Evolutionary conservation across 2,888 invertebrate species (phyloP).

Genomic region (Rotaria macrura): DNA sequence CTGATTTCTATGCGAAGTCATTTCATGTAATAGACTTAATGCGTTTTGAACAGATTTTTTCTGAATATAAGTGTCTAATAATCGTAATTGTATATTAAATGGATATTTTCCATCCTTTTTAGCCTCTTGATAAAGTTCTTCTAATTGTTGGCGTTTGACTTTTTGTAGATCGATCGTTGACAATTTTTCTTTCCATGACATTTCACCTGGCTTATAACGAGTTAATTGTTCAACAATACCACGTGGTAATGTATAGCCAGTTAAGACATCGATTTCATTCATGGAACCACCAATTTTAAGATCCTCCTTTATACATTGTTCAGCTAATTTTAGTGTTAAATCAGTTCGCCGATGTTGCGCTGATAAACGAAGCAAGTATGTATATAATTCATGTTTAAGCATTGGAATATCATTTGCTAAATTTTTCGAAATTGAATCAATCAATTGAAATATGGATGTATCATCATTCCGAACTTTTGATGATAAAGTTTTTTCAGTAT

Average conservation of each 20-base stretch:
- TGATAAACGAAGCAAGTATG: background rate
- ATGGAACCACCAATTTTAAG: background rate
- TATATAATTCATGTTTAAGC: background rate
- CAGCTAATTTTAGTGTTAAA: background rate
- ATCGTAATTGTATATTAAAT: background rate
- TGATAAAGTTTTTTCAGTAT: background rate
- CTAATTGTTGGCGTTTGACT: background rate
- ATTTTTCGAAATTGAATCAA: background rate
- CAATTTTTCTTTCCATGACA: background rate
- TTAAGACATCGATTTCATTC: conserved; percentile 1
- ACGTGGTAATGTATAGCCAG: background rate
- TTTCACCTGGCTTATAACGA: conserved; percentile 16
- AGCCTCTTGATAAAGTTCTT: background rate
- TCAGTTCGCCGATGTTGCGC: background rate
- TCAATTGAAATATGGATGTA: background rate
- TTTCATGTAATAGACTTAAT: background rate
- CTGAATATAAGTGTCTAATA: background rate
- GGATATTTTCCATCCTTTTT: conserved; percentile 20
- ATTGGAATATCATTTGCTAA: background rate
- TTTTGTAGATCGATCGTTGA: background rate
- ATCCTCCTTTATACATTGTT: background rate
- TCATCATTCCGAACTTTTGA: background rate
- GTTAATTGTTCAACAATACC: conserved; percentile 1
- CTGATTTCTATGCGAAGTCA: background rate
- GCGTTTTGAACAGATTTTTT: background rate